phyloP scores from a whole-genome alignment of 2,113 vertebrate species.

The Oreochromis tanganicae region DNA sequence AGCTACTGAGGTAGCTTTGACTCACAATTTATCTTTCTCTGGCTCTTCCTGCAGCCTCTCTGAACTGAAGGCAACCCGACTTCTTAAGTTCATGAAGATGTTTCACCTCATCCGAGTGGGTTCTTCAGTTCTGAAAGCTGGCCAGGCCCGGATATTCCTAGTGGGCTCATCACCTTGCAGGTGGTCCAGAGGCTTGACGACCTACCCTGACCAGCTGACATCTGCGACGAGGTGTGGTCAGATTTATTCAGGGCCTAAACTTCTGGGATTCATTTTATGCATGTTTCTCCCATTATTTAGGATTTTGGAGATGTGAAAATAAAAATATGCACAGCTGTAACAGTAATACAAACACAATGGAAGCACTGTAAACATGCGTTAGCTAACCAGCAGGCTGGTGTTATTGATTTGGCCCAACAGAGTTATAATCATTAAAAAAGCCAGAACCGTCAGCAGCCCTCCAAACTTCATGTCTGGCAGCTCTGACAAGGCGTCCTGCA shows the following conservation, averaged over 20 bases:
- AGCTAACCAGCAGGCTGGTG: background rate
- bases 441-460: no score
- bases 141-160: background rate
- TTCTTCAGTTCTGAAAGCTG: background rate
- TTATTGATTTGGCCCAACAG: background rate
- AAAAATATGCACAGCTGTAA: background rate
- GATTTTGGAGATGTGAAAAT: background rate
- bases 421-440: background rate
- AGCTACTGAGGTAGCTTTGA: background rate
- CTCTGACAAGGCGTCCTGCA: accelerated
- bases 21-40: background rate
- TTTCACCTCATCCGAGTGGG: background rate
- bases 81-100: background rate
- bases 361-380: background rate
- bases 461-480: background rate
- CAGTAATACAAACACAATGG: background rate
- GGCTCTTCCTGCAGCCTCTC: background rate
- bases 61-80: background rate
- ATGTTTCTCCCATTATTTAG: background rate
- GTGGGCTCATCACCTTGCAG: background rate
- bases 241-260: background rate
- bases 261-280: background rate
- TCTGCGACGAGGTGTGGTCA: background rate
- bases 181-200: background rate
- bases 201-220: background rate